These are phyloP conservation scores for Slavum lentiscoides DNA, from an alignment of 2,888 invertebrate species.

Conservation along the genomic window DNA sequence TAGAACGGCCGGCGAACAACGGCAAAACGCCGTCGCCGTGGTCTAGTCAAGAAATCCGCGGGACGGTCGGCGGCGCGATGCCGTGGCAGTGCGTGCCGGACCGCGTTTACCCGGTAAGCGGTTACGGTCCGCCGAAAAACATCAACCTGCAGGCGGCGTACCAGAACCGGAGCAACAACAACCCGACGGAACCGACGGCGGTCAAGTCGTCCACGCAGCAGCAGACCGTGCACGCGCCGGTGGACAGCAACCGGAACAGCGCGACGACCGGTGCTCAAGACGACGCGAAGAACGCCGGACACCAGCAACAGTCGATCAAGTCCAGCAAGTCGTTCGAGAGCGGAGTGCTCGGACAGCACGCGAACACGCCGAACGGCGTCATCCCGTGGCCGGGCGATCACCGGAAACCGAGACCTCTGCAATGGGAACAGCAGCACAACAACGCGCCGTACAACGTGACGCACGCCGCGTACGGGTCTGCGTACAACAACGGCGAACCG, in stretches of 20 bases:
- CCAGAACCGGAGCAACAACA: constrained; percentile 17
- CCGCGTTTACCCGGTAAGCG: constrained; percentile 27
- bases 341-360: constrained; percentile 54
- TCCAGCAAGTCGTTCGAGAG: constrained; percentile 53
- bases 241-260: not conserved
- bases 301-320: constrained; percentile 24
- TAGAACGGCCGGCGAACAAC: not conserved
- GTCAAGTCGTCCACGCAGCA: not conserved
- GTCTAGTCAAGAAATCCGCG: constrained; percentile 56
- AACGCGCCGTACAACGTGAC: not conserved
- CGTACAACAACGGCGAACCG: not conserved
- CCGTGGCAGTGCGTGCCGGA: constrained; percentile 54
- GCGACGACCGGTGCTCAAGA: not conserved
- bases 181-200: constrained; percentile 24
- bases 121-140: constrained; percentile 36
- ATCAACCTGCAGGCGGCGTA: constrained; percentile 44
- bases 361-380: constrained; percentile 55
- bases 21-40: constrained; percentile 49
- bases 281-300: not conserved
- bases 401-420: not conserved
- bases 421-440: constrained; percentile 43
- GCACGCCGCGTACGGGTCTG: no score
- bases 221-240: not conserved
- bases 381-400: constrained; percentile 55
- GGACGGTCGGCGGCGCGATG: constrained; percentile 54